Percentiles rank a stretch among this genome's conserved stretches.
phyloP scores from a whole-genome alignment of 2,797 vertebrate species.

The Arctocebus calabarensis region DNA sequence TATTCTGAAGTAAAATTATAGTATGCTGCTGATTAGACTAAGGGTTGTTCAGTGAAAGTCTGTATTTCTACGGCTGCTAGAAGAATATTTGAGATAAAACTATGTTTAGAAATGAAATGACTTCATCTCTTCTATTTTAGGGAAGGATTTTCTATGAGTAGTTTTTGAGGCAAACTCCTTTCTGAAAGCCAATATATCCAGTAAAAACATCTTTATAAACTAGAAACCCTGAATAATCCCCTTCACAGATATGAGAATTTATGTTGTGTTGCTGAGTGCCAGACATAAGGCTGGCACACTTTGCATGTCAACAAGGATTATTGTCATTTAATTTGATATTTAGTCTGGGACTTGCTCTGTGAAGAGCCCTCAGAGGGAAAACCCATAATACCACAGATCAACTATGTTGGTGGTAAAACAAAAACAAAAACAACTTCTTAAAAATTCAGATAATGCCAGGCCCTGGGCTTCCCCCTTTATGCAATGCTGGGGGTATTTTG shows the following conservation, averaged over 20 bases:
- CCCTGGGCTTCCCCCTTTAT: not conserved
- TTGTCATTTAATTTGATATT: constrained; percentile 42
- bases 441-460: not conserved
- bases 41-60: not conserved
- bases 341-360: constrained; percentile 2
- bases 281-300: constrained; percentile 56
- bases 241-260: constrained; percentile 63
- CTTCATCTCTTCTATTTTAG: not conserved
- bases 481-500: not conserved
- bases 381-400: not conserved
- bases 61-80: not conserved
- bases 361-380: not conserved
- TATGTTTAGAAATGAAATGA: not conserved
- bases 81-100: not conserved
- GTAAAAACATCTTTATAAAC: constrained; percentile 61
- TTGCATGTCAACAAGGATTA: constrained; percentile 68
- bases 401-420: not conserved
- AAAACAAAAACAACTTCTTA: not conserved
- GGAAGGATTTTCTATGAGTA: constrained; percentile 29
- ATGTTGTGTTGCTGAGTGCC: not conserved
- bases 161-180: constrained; percentile 28
- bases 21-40: not conserved
- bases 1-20: not conserved
- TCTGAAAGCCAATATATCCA: constrained; percentile 32
- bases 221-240: constrained; percentile 52